A percentile compares a stretch with the other conserved stretches of the same genome.
Evolutionary conservation across 2,888 invertebrate species (phyloP).

Genomic region (Drosophila mercatorum): DNA sequence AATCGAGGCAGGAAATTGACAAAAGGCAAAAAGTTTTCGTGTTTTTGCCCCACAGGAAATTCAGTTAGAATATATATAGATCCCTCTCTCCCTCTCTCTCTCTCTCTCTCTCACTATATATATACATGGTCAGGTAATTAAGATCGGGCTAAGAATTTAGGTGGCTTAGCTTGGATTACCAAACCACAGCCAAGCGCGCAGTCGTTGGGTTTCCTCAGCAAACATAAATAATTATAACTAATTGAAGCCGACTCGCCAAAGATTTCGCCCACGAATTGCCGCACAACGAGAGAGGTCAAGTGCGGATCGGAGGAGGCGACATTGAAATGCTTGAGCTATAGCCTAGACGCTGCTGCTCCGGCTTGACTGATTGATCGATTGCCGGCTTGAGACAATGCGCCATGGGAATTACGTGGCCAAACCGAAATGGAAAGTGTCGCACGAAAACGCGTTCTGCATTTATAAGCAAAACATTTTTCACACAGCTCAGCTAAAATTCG

Average conservation of each 20-base stretch:
- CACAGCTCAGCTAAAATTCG: slow-evolving; percentile 23
- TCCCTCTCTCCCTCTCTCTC: not conserved
- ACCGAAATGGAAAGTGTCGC: slow-evolving; percentile 46
- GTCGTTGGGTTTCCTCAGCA: slow-evolving; percentile 39
- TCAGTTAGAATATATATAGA: not conserved
- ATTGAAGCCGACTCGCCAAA: slow-evolving; percentile 57
- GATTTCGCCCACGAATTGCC: slow-evolving; percentile 44
- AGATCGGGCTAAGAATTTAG: slow-evolving; percentile 10
- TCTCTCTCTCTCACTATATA: not conserved
- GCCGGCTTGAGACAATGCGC: slow-evolving; percentile 24
- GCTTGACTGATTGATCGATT: slow-evolving; percentile 41
- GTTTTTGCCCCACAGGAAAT: slow-evolving; percentile 59
- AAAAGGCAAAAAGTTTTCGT: slow-evolving; percentile 4
- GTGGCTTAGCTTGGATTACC: slow-evolving; percentile 11
- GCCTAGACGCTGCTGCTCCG: not conserved
- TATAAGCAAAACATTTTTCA: slow-evolving; percentile 41
- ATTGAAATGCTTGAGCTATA: slow-evolving; percentile 56
- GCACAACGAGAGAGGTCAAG: slow-evolving; percentile 45
- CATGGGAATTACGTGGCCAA: slow-evolving; percentile 37
- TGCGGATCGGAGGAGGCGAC: slow-evolving; percentile 54
- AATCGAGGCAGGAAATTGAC: slow-evolving; percentile 67
- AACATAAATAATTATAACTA: slow-evolving; percentile 69
- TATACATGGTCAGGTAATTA: slow-evolving; percentile 35
- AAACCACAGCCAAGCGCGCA: slow-evolving; percentile 32
- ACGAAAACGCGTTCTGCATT: slow-evolving; percentile 62